Conservation (phyloP, 2,888 invertebrate species). For the Lithosia quadra region DNA sequence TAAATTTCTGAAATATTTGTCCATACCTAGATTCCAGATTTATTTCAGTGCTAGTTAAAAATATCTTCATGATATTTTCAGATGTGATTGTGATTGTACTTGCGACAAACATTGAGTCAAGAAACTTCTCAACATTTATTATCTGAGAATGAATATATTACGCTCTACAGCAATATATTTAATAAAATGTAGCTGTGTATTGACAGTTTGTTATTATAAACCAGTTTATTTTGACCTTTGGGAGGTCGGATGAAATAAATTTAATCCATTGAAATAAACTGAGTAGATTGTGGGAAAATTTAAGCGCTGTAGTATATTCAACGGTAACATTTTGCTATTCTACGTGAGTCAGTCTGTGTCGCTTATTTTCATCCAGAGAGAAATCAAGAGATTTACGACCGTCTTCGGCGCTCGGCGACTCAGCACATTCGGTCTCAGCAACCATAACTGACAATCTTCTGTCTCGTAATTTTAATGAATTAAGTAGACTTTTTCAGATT, state of each 20-base stretch:
- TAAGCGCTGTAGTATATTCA: conserved; percentile 17
- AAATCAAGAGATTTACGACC: conserved; percentile 80
- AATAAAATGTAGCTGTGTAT: conserved; percentile 11
- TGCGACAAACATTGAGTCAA: not conserved
- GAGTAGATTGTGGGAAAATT: not conserved
- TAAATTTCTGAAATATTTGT: conserved; percentile 31
- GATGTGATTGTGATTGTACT: not conserved
- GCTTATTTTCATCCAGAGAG: conserved; percentile 79
- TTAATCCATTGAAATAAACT: conserved; percentile 17
- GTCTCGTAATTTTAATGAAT: conserved; percentile 79
- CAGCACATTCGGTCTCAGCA: conserved; percentile 78
- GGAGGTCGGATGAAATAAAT: conserved; percentile 21
- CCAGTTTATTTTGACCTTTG: conserved; percentile 12
- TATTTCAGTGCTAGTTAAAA: not conserved
- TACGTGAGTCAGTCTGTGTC: conserved; percentile 55
- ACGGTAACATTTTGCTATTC: conserved; percentile 41
- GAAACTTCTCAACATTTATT: conserved; percentile 16
- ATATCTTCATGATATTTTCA: not conserved
- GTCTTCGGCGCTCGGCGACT: conserved; percentile 77
- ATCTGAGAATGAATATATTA: conserved; percentile 11
- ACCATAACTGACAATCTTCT: conserved; percentile 80
- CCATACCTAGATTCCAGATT: not conserved
- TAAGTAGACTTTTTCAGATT: conserved; percentile 68
- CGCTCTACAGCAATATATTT: not conserved
- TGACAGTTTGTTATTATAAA: conserved; percentile 5